Base-by-base conservation (phyloP, 2,797 vertebrate genomes). In the Sardinella longiceps region DNA sequence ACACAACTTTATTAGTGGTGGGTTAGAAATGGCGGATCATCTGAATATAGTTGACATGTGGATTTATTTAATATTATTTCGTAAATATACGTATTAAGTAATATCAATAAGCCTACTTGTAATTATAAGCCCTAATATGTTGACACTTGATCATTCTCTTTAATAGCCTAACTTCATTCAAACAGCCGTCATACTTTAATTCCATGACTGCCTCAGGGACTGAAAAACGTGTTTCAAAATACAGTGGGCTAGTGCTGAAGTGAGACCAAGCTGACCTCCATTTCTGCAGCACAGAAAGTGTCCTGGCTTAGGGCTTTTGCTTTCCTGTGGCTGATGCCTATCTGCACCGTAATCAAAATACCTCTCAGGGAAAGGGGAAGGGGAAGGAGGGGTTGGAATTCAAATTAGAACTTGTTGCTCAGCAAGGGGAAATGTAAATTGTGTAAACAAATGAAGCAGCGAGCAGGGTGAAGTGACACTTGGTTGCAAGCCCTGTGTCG, bases 391-490 rank as follows among this genome's bases (percentile, higher is more conserved):
- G 89, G 83, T 58, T 86, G 85, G 51, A 33, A 94, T 94, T 93
- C 92, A 95, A 95, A 95, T 95, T 85, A 81, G 87, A 85, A 87
- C 82, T 84, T 87, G 85, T 85, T 83, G 66, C 81, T 66, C 74
- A 74, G 58, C 83, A 87, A 82, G 82, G 80, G 84, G 81, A 89
- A 88, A 90, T 84, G 89, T 70, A 92, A 91, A 89, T 90, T 43
- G 23, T 80, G n/a, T 90, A 92, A 93, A 91, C 92, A 94, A 94
- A 93, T 92, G n/a, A 88, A 80, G 63, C 83, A 33, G 60, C 25
- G 25, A 66, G 37, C 70, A 43, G 70, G 37, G 70, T 77, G 70
- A 77, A 43, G 70, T 43, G 70, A 77, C 70, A 43, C 37, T 77
- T 23, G 5, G 37, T 43, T 23, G 70, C 20, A 23, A 77, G 37